Evolutionary conservation across 2,113 vertebrate species (phyloP), one percentile per base, ranked within the genome.

Genomic region (Pungitius pungitius): DNA sequence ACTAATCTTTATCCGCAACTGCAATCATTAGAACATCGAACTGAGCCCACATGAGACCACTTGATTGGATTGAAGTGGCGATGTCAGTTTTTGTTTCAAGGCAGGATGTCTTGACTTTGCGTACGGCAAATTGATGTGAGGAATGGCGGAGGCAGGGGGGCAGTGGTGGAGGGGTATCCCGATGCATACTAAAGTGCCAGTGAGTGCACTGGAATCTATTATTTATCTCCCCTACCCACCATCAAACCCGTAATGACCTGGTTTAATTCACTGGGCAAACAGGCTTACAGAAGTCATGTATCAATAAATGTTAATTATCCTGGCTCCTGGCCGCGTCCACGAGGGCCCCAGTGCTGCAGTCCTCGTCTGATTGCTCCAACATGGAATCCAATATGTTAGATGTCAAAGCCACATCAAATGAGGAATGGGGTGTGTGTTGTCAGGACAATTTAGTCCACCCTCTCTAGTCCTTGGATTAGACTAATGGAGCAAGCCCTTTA

Each of bases 241-340:
- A 93, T 90, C 91, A 92, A 85, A 81, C 86, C 86, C 83, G 84
- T 91, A 92, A 93, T 92, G 90, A 91, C 87, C 87, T 90, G 82
- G 85, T 90, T 91, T 92, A 88, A 92, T 92, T 90, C 90, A 91
- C 91, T 89, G 81, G 83, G 82, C 87, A 92, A 92, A 91, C 89
- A 88, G 90, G 83, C 88, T 90, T 89, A 91, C 88, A 89, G 89
- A 87, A 90, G 89, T 87, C 90, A 86, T 91, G 87, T 92, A 91
- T 93, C 91, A 92, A 92, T 93, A 91, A 89, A 91, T 89, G 91
- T 89, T 92, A 89, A 92, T 92, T 91, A 90, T 87, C 81, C 80
- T 66, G 89, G 86, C 91, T 89, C 82, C 86, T 80, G 82, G 81
- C 85, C 33, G 26, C n/a, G 61, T 87, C 84, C 90, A 73, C 1